Evolutionary conservation across 2,888 invertebrate genomes (phyloP).

Genomic region (Endomychus coccineus): DNA sequence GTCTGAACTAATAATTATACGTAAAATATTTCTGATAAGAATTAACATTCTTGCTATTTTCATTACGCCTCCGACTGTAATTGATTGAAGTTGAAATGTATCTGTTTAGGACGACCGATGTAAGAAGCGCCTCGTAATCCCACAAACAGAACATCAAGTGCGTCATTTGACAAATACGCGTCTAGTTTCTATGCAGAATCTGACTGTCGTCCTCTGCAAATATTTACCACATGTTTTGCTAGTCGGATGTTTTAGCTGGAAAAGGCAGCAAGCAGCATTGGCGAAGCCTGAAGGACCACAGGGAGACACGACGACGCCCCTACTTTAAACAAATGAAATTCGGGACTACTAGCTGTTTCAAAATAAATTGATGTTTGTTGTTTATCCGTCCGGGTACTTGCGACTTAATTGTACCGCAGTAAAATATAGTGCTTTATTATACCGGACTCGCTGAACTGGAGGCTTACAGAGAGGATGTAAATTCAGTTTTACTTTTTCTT

Average conservation of each 20-base stretch:
- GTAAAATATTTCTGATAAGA: too few relatives aligned
- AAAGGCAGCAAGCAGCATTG: conserved; percentile 19
- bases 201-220: conserved; percentile 19
- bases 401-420: conserved; percentile 2
- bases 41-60: too few relatives aligned
- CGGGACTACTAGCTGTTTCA: conserved; percentile 23
- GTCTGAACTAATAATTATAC: too few relatives aligned
- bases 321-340: conserved; percentile 23
- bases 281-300: conserved; percentile 11
- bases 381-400: conserved; percentile 14
- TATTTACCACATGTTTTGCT: conserved; percentile 22
- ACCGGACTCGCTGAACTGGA: too few relatives aligned
- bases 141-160: too few relatives aligned
- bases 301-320: conserved; percentile 1
- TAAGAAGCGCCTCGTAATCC: too few relatives aligned
- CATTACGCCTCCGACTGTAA: too few relatives aligned
- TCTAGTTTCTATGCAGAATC: conserved; percentile 3
- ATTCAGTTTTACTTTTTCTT: too few relatives aligned
- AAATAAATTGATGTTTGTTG: conserved; percentile 26
- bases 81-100: too few relatives aligned
- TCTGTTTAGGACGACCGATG: too few relatives aligned
- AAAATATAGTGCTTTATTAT: conserved; percentile 18
- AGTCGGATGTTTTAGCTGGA: conserved; percentile 19
- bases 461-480: too few relatives aligned
- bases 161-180: conserved; percentile 1